Conservation (phyloP, 2,797 vertebrate genomes). For the Lateolabrax maculatus region DNA sequence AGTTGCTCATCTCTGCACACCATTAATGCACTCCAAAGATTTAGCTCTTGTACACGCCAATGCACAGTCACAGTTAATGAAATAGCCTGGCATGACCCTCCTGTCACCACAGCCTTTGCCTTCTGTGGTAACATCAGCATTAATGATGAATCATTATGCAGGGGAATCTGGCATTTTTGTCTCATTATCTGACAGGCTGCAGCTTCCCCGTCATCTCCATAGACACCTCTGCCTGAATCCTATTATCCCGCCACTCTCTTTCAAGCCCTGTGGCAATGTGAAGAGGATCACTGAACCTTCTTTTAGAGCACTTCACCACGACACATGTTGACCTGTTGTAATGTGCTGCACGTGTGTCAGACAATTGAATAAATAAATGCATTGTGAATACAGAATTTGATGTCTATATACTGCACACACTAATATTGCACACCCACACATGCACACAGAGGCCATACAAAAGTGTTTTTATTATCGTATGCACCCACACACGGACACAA, state of each 20-base stretch:
- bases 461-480: slow-evolving; percentile 20
- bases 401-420: slow-evolving; percentile 4
- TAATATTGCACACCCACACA: slow-evolving; percentile 28
- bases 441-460: slow-evolving; percentile 9
- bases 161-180: slow-evolving; percentile 67
- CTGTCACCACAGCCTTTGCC: slow-evolving; percentile 38
- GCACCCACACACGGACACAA: slow-evolving; percentile 33
- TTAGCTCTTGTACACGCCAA: slow-evolving; percentile 36
- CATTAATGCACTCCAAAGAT: slow-evolving; percentile 62
- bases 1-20: slow-evolving; percentile 50
- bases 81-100: slow-evolving; percentile 58
- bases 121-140: slow-evolving; percentile 59
- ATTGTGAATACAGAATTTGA: slow-evolving; percentile 10
- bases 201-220: slow-evolving; percentile 52
- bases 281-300: slow-evolving; percentile 37
- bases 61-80: slow-evolving; percentile 51
- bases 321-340: slow-evolving; percentile 48
- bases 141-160: slow-evolving; percentile 79
- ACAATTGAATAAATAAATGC: slow-evolving; percentile 17
- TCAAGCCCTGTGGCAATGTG: slow-evolving; percentile 23
- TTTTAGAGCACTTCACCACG: slow-evolving; percentile 25
- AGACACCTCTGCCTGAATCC: slow-evolving; percentile 63
- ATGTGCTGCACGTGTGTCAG: slow-evolving; percentile 12
- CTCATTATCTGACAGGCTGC: slow-evolving; percentile 75
- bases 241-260: slow-evolving; percentile 45